These are phyloP conservation scores for Pao palembangensis DNA, from an alignment of 2,113 vertebrate species.

Conservation along the genomic window DNA sequence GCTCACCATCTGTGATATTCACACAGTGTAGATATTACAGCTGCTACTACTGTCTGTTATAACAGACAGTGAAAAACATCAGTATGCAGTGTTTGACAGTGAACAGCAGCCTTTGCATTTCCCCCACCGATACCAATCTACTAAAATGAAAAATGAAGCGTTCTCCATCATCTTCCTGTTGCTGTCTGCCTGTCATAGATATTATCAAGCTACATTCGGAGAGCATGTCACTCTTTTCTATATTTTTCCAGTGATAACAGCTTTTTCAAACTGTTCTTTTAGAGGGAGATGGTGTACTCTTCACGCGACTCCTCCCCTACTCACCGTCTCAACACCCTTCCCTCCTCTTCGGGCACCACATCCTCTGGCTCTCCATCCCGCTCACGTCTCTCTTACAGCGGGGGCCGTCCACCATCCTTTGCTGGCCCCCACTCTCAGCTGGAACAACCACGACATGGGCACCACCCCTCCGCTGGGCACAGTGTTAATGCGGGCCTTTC, in stretches of 20 bases:
- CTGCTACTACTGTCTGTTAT: conserved; percentile 40
- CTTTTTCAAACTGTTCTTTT: conserved; percentile 23
- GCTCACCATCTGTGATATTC: conserved; percentile 53
- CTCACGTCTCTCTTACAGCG: conserved; percentile 91
- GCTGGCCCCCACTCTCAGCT: conserved; percentile 80
- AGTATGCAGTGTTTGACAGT: not conserved
- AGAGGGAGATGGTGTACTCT: conserved; percentile 96
- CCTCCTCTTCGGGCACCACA: conserved; percentile 73
- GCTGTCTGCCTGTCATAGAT: not conserved
- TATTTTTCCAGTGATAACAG: conserved; percentile 49
- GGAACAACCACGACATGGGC: conserved; percentile 67
- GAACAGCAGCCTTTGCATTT: not conserved
- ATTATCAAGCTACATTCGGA: conserved; percentile 2
- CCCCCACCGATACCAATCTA: not conserved
- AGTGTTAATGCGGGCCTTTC: conserved; percentile 79
- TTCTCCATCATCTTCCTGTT: not conserved
- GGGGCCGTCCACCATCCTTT: conserved; percentile 88
- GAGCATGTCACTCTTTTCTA: conserved; percentile 5
- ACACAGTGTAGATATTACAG: conserved; percentile 37
- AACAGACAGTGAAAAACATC: conserved; percentile 6
- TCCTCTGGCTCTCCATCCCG: conserved; percentile 87
- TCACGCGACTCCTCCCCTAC: conserved; percentile 95
- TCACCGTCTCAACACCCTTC: conserved; percentile 90
- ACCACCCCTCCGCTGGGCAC: conserved; percentile 77
- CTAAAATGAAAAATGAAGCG: not conserved